phyloP scores from a whole-genome alignment of 2,888 invertebrate species.

The Anoncus sp. region DNA sequence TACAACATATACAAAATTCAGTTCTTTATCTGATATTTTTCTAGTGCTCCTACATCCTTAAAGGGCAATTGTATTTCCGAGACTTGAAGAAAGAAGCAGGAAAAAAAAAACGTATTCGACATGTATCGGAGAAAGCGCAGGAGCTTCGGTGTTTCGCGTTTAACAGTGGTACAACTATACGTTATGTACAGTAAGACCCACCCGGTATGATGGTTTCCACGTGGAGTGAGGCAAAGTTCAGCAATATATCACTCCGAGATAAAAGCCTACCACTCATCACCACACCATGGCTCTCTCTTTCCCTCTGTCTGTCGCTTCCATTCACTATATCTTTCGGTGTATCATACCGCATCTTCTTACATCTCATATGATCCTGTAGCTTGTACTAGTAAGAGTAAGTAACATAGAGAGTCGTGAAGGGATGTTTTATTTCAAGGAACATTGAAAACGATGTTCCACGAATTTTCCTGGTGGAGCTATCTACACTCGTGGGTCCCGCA shows the following conservation, averaged over 20 bases:
- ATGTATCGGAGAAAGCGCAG: conserved; percentile 24
- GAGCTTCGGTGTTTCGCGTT: conserved; percentile 32
- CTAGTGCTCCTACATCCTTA: conserved; percentile 34
- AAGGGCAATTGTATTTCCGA: conserved; percentile 31
- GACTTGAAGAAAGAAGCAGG: conserved; percentile 2
- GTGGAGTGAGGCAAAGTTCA: conserved; percentile 51
- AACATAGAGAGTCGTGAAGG: not conserved
- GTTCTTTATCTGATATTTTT: too few species aligned
- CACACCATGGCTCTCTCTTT: conserved; percentile 21
- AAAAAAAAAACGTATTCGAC: conserved; percentile 14
- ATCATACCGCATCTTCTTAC: conserved; percentile 14
- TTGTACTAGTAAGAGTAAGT: not conserved
- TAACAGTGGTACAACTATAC: conserved; percentile 5
- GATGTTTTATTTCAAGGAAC: conserved; percentile 16
- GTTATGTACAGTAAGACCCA: conserved; percentile 28
- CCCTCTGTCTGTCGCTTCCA: not conserved
- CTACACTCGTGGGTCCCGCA: not conserved
- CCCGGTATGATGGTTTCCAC: conserved; percentile 55
- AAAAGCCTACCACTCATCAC: conserved; percentile 59
- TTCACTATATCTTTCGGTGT: conserved; percentile 25
- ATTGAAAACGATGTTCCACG: conserved; percentile 13
- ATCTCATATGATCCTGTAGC: conserved; percentile 12
- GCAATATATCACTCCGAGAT: conserved; percentile 58
- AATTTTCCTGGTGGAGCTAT: not conserved
- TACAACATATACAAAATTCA: too few species aligned